Percentiles rank a stretch among this genome's conserved stretches.
These are phyloP conservation scores for Muscicapa comitata DNA, from an alignment of 2,797 vertebrate genomes.

Conservation along the genomic window DNA sequence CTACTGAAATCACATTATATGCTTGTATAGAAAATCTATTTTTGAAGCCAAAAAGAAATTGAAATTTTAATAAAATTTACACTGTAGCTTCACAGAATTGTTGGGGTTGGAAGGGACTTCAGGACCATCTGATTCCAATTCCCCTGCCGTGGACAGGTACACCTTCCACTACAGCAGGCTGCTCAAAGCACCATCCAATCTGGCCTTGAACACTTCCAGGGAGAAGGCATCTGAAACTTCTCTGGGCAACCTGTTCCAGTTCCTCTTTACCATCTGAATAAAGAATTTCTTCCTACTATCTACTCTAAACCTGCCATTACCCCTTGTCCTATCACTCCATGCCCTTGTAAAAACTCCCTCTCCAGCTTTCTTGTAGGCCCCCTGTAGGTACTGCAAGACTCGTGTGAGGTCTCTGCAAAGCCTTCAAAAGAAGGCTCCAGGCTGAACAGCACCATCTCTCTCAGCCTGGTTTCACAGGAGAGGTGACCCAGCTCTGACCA, in stretches of 20 bases:
- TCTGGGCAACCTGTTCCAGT: neutral
- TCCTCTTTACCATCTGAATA: neutral
- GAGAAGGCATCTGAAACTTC: neutral
- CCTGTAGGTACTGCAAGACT: neutral
- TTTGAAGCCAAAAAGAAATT: neutral
- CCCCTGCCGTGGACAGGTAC: too few relatives aligned
- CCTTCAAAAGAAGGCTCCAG: neutral
- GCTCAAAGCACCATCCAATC: neutral
- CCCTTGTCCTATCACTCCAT: neutral
- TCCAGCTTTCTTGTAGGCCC: neutral
- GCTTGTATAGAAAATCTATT: neutral
- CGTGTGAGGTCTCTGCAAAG: fast-evolving
- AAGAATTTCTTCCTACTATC: neutral
- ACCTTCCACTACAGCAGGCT: neutral
- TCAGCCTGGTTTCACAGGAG: neutral
- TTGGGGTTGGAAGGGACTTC: neutral
- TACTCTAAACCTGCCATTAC: neutral
- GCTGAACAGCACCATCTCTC: neutral
- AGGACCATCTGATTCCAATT: neutral
- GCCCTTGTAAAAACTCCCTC: neutral
- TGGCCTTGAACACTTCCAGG: neutral
- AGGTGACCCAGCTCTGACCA: neutral
- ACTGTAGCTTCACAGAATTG: neutral
- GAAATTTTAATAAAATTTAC: neutral
- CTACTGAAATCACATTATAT: neutral